These are phyloP conservation scores for Byasa hedistus DNA, from an alignment of 2,888 invertebrate genomes.

Conservation along the genomic window DNA sequence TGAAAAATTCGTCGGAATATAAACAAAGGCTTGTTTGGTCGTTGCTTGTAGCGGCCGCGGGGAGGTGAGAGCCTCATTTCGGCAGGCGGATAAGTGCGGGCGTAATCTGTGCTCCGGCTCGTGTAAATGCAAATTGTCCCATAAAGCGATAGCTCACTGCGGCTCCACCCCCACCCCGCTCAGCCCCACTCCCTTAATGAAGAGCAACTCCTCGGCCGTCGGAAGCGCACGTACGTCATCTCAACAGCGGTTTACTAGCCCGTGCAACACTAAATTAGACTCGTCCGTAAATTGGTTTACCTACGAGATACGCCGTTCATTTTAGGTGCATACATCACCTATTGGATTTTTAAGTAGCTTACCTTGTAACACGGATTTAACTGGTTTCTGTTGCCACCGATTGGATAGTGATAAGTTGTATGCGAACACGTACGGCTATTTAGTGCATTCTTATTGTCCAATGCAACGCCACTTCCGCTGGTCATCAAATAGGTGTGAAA, in stretches of 20 bases:
- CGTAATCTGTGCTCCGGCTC: constrained; percentile 77
- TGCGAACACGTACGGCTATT: too few relatives aligned
- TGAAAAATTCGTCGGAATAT: constrained; percentile 72
- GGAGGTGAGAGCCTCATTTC: constrained; percentile 65
- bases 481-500: too few relatives aligned
- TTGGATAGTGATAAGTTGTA: too few relatives aligned
- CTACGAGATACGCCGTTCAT: constrained; percentile 2
- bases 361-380: background rate
- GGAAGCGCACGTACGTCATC: constrained; percentile 67
- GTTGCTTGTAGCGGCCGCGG: constrained; percentile 39
- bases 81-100: constrained; percentile 74
- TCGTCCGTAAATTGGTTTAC: constrained; percentile 54
- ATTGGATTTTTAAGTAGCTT: background rate
- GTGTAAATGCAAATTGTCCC: constrained; percentile 80
- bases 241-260: constrained; percentile 65
- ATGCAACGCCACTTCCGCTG: too few relatives aligned
- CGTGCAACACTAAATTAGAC: constrained; percentile 66
- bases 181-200: constrained; percentile 61
- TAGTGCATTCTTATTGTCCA: too few relatives aligned
- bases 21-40: constrained; percentile 75
- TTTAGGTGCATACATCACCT: background rate
- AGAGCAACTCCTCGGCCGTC: constrained; percentile 69
- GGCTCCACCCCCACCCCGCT: constrained; percentile 39
- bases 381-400: background rate
- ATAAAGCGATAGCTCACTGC: constrained; percentile 69